Percentiles rank a stretch among this genome's conserved stretches.
Evolutionary conservation across 2,113 vertebrate species (phyloP).

Genomic region (Ceyx melanurus): DNA sequence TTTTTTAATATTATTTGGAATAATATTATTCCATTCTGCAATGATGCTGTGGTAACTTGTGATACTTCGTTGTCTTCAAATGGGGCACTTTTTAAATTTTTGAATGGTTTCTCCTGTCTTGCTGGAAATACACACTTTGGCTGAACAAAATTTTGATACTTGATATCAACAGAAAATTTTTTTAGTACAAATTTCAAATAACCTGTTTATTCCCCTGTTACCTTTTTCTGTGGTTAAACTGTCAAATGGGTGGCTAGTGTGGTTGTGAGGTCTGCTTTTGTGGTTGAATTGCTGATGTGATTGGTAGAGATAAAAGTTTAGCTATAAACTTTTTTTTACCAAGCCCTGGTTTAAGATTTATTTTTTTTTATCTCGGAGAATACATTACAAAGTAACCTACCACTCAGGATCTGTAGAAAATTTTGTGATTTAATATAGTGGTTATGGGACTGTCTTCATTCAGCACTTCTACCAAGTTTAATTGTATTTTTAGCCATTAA

Average conservation of each 20-base stretch:
- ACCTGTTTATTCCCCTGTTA: not conserved
- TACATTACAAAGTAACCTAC: not conserved
- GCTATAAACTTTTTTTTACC: not conserved
- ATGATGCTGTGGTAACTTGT: not conserved
- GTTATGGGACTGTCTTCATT: not conserved
- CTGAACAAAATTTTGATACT: not conserved
- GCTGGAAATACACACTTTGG: not conserved
- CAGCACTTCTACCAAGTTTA: not conserved
- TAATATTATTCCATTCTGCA: too few species aligned
- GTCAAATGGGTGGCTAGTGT: not conserved
- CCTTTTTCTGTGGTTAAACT: not conserved
- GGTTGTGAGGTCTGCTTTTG: not conserved
- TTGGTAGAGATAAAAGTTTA: not conserved
- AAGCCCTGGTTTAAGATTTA: not conserved
- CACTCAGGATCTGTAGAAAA: not conserved
- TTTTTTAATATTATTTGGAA: too few species aligned
- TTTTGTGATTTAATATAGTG: not conserved
- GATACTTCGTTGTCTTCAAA: not conserved
- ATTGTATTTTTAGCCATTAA: not conserved
- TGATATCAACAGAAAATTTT: not conserved
- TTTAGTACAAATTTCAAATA: not conserved
- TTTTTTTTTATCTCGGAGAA: not conserved
- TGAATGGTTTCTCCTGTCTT: not conserved
- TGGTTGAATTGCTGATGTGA: not conserved
- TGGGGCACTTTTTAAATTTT: not conserved